phyloP scores from a whole-genome alignment of 2,888 invertebrate genomes.

The Spisula solida region DNA sequence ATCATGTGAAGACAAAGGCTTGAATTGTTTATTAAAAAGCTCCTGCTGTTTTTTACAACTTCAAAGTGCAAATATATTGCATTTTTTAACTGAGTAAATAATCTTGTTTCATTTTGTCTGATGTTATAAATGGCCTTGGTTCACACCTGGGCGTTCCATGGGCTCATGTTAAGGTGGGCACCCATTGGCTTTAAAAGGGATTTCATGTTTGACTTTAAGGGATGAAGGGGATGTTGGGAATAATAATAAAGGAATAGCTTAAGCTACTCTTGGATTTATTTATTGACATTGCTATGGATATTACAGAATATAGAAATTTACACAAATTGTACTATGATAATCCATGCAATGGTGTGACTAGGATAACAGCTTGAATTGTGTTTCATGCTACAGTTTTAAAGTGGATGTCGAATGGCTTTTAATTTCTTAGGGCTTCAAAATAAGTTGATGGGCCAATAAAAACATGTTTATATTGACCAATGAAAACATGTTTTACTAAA shows the following conservation, averaged over 20 bases:
- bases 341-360: no score
- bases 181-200: background rate
- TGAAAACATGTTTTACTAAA: no score
- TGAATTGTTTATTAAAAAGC: background rate
- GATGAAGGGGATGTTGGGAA: background rate
- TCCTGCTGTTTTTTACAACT: slow-evolving; percentile 19
- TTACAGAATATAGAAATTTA: no score
- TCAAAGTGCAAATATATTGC: background rate
- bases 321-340: no score
- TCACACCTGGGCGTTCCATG: slow-evolving; percentile 9
- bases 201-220: background rate
- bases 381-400: no score
- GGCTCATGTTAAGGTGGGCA: background rate
- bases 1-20: background rate
- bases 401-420: no score
- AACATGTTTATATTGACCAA: no score
- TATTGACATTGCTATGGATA: no score
- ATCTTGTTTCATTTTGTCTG: slow-evolving; percentile 9
- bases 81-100: slow-evolving; percentile 4
- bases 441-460: no score
- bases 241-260: no score
- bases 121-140: background rate
- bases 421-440: no score
- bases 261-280: background rate
- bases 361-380: no score